Evolutionary conservation across 2,888 invertebrate genomes (phyloP).

Genomic region (Mechanitis messenoides): DNA sequence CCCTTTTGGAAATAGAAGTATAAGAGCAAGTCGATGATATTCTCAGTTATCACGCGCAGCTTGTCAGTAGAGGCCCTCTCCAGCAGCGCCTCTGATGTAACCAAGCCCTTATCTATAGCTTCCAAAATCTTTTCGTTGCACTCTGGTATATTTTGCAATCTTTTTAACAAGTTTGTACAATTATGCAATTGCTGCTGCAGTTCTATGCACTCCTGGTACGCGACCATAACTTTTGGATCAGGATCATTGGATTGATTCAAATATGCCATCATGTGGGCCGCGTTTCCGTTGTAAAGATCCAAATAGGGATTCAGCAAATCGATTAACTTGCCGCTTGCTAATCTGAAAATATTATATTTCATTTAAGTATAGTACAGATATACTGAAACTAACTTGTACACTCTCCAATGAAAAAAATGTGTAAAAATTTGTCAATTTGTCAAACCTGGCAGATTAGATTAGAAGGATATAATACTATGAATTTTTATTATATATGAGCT

Average conservation of each 20-base stretch:
- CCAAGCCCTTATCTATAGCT: constrained; percentile 48
- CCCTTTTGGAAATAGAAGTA: constrained; percentile 78
- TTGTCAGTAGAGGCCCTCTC: constrained; percentile 87
- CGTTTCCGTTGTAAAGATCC: constrained; percentile 87
- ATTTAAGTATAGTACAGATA: not conserved
- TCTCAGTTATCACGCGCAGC: constrained; percentile 87
- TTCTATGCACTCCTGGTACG: constrained; percentile 86
- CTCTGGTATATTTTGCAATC: constrained; percentile 79
- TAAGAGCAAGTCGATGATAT: constrained; percentile 87
- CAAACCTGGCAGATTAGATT: not conserved
- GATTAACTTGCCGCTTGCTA: constrained; percentile 90
- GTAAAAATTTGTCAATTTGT: too few relatives aligned
- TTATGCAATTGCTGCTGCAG: constrained; percentile 93
- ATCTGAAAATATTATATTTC: constrained; percentile 75
- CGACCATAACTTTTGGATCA: constrained; percentile 71
- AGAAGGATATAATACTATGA: too few relatives aligned
- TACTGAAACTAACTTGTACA: too few relatives aligned
- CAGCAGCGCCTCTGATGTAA: constrained; percentile 62
- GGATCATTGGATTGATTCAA: constrained; percentile 80
- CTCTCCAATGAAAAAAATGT: too few relatives aligned
- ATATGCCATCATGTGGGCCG: constrained; percentile 89
- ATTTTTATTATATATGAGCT: too few relatives aligned
- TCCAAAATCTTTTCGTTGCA: constrained; percentile 51
- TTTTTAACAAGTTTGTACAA: constrained; percentile 83
- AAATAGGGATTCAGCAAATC: constrained; percentile 86